These are phyloP conservation scores for Botia kubotai DNA, from an alignment of 2,797 vertebrate genomes.

Conservation along the genomic window DNA sequence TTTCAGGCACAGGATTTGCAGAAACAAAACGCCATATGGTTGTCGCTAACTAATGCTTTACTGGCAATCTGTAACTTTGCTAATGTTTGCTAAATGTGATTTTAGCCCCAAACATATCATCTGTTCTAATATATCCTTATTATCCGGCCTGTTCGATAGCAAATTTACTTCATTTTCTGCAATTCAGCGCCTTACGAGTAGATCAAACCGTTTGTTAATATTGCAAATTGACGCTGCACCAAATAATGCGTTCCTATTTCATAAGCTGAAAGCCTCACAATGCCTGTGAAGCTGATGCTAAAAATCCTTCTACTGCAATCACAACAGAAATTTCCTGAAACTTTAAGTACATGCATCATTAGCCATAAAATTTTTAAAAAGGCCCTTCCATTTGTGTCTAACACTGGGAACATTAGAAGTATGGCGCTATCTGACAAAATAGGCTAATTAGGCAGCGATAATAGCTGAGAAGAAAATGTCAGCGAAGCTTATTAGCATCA, in stretches of 20 bases:
- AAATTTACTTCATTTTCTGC: neutral
- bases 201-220: neutral
- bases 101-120: neutral
- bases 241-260: neutral
- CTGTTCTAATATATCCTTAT: neutral
- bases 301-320: neutral
- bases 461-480: constrained; percentile 40
- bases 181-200: neutral
- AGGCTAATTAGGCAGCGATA: constrained; percentile 28
- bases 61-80: neutral
- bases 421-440: constrained; percentile 17
- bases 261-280: neutral
- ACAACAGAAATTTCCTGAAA: neutral
- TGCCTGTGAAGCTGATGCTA: neutral
- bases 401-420: constrained; percentile 18
- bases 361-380: constrained; percentile 13
- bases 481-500: constrained; percentile 33
- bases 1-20: neutral
- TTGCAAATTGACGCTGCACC: neutral
- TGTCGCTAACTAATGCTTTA: neutral
- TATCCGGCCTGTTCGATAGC: neutral
- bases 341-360: neutral
- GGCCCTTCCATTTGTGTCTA: neutral
- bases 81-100: neutral
- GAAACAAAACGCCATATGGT: neutral